Evolutionary conservation across 2,113 vertebrate genomes (phyloP), one percentile per base, ranked within the genome.

Genomic region (Tinamus guttatus): DNA sequence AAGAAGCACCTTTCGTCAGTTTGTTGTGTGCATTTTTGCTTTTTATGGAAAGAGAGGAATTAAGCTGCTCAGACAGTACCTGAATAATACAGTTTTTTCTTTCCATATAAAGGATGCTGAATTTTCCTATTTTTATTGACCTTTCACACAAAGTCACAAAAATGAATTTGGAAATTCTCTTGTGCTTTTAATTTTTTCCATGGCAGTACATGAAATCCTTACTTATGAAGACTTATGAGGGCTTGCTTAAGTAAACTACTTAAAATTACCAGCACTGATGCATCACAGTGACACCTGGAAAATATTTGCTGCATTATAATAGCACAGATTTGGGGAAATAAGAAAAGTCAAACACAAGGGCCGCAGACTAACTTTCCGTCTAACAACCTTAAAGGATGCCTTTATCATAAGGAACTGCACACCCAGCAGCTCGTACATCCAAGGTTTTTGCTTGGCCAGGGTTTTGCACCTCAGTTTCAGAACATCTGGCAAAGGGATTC

Each of bases 331-430:
- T 51, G 7, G 40, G 10, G 17, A 5, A 87, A 0, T 25, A 84
- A 41, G 81, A 83, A 54, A 47, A 32, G 3, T 25, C 13, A 47
- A 32, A 8, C n/a, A n/a, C 20, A 49, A 71, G 19, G 5, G 17
- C 2, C 5, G 1, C 6, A 11, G 25, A 15, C 25, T 78, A 40
- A 58, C 30, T 74, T 84, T 38, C 41, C 3, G 32, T 28, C 56
- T 7, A 63, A 81, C 0, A 0, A 60, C 9, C 3, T 17, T 56
- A 13, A 10, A 9, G 40, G 36, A 36, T 5, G 1, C 11, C 24
- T 62, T 56, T 79, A 40, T 75, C 25, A 8, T 17, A 41, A 2
- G 25, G 27, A 63, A 18, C 36, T 9, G 25, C 36, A 81, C 40
- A 74, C 7, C 4, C 13, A 38, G 19, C n/a, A 82, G 27, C 24